These are phyloP conservation scores for Nomada fabriciana DNA, from an alignment of 2,888 invertebrate genomes.

Conservation along the genomic window DNA sequence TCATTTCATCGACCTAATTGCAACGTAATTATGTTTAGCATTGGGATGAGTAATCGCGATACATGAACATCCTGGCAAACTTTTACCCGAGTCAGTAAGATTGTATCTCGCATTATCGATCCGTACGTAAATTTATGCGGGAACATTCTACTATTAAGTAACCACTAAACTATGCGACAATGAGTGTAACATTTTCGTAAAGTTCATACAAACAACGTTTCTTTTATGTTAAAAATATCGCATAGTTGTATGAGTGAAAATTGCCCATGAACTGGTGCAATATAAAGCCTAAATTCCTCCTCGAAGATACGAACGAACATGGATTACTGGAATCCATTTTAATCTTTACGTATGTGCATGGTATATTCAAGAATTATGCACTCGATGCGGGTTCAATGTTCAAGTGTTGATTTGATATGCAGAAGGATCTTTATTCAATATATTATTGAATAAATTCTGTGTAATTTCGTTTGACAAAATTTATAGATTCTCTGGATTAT, in stretches of 20 bases:
- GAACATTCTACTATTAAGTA: conserved; percentile 13
- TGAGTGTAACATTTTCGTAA: not conserved
- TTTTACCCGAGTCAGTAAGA: conserved; percentile 7
- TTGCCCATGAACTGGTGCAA: not conserved
- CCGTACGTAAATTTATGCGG: not conserved
- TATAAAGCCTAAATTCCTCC: not conserved
- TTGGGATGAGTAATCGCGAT: not conserved
- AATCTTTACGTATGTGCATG: not conserved
- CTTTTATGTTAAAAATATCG: not conserved
- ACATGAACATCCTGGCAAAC: not conserved
- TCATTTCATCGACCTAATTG: not conserved
- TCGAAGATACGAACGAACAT: not conserved
- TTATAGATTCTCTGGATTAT: not conserved
- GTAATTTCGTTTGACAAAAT: not conserved
- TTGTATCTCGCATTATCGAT: conserved; percentile 3
- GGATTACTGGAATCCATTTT: not conserved
- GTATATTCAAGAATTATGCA: not conserved
- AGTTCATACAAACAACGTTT: not conserved
- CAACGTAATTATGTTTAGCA: conserved; percentile 2
- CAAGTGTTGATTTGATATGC: not conserved
- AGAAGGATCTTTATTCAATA: not conserved
- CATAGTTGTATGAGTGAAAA: not conserved
- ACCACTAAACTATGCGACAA: not conserved
- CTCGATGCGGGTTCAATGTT: not conserved
- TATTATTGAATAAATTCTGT: not conserved